Evolutionary conservation across 1,140 invertebrate species (phyloP).

Genomic region (Hyles vespertilio): DNA sequence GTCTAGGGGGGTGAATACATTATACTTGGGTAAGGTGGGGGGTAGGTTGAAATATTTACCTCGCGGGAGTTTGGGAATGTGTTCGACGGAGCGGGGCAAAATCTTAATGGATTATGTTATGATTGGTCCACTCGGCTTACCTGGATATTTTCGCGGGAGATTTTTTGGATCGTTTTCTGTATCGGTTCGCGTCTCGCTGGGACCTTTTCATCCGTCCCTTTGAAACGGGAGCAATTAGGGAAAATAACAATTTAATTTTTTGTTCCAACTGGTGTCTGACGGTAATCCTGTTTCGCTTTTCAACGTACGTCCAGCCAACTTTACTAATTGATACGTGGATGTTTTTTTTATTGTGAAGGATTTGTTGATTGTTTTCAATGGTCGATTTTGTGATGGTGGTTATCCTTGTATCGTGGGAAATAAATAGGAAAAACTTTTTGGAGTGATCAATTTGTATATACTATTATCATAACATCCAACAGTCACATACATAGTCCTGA

Average conservation of each 20-base stretch:
- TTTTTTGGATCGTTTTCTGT: constrained; percentile 51
- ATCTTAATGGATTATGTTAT: constrained; percentile 72
- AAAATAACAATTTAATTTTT: constrained; percentile 48
- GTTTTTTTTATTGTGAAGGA: constrained; percentile 23
- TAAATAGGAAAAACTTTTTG: background rate
- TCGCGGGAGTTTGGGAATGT: constrained; percentile 67
- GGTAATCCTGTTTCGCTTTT: constrained; percentile 34
- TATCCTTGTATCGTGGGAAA: no score
- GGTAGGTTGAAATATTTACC: constrained; percentile 69
- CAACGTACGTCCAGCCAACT: constrained; percentile 11
- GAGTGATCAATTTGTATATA: background rate
- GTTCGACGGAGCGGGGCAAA: constrained; percentile 60
- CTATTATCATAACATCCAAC: no score
- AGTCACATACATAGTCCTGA: no score
- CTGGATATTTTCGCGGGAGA: constrained; percentile 43
- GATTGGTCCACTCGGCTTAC: constrained; percentile 63
- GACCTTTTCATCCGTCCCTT: constrained; percentile 30
- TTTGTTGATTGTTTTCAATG: constrained; percentile 3
- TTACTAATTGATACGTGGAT: constrained; percentile 15
- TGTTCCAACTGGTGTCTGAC: constrained; percentile 10
- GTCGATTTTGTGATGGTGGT: no score
- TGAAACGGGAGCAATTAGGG: constrained; percentile 40
- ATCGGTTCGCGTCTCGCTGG: constrained; percentile 21
- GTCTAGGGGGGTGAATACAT: constrained; percentile 65
- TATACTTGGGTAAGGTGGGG: constrained; percentile 45